Percentiles rank a stretch among this genome's conserved stretches.
Evolutionary conservation across 2,888 invertebrate species (phyloP).

Genomic region (Nebria brevicollis): DNA sequence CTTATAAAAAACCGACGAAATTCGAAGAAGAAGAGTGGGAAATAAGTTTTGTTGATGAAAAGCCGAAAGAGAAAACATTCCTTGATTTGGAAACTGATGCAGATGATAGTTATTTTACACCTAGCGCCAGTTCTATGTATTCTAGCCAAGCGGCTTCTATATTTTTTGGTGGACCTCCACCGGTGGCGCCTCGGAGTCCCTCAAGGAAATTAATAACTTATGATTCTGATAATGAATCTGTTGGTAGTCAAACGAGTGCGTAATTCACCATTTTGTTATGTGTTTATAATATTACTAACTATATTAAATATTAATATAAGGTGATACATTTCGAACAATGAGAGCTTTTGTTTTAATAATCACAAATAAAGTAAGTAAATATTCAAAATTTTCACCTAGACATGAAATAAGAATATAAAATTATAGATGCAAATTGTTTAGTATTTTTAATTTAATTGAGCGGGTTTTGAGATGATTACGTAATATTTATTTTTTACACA

Average conservation of each 20-base stretch:
- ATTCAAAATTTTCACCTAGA: too few relatives aligned
- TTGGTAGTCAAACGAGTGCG: slow-evolving; percentile 54
- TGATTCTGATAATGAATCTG: slow-evolving; percentile 50
- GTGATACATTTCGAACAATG: too few relatives aligned
- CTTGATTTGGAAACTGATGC: background rate
- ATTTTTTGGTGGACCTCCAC: slow-evolving; percentile 56
- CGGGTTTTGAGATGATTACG: too few relatives aligned
- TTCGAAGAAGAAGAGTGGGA: slow-evolving; percentile 18
- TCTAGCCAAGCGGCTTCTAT: slow-evolving; percentile 59
- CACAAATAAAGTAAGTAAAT: too few relatives aligned
- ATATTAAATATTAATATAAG: too few relatives aligned
- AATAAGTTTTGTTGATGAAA: slow-evolving; percentile 29
- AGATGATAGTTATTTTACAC: slow-evolving; percentile 14
- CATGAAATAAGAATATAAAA: too few relatives aligned
- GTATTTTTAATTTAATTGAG: too few relatives aligned
- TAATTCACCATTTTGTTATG: slow-evolving; percentile 41
- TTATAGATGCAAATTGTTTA: too few relatives aligned
- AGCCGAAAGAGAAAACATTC: slow-evolving; percentile 11
- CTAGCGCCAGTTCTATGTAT: slow-evolving; percentile 48
- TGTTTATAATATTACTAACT: too few relatives aligned
- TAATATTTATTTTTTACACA: too few relatives aligned
- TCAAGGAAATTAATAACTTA: slow-evolving; percentile 46
- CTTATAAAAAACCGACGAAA: slow-evolving; percentile 14
- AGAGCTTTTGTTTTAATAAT: too few relatives aligned
- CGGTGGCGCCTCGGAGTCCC: slow-evolving; percentile 28